These are phyloP conservation scores for Lymantria monacha DNA, from an alignment of 2,888 invertebrate species.

Conservation along the genomic window DNA sequence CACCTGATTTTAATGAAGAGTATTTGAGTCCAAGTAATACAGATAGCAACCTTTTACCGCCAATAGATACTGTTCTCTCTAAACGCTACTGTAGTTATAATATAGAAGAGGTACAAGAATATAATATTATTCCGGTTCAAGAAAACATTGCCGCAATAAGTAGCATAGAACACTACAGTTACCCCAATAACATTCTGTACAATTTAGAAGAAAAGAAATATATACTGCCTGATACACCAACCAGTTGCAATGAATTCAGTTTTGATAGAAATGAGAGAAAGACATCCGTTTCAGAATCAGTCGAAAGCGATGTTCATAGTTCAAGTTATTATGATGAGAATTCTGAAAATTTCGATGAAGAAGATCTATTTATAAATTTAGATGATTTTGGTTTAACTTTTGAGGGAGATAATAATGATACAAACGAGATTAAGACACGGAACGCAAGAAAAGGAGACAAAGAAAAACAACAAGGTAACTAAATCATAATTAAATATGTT, in stretches of 20 bases:
- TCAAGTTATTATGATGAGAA: conserved; percentile 70
- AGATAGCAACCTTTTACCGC: conserved; percentile 64
- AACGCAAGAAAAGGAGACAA: conserved; percentile 51
- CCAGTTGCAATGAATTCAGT: conserved; percentile 68
- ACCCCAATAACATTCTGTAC: conserved; percentile 71
- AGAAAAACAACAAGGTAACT: conserved; percentile 62
- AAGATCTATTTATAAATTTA: conserved; percentile 71
- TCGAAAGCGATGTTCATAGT: conserved; percentile 72
- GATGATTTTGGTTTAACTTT: conserved; percentile 70
- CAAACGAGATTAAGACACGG: conserved; percentile 28
- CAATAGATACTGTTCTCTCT: conserved; percentile 73
- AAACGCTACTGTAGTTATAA: conserved; percentile 63
- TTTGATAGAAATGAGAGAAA: conserved; percentile 65
- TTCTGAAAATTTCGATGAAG: conserved; percentile 71
- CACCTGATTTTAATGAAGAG: conserved; percentile 67
- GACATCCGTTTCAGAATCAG: conserved; percentile 67
- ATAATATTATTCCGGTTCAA: conserved; percentile 32
- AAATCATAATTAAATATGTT: no score
- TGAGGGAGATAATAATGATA: conserved; percentile 54
- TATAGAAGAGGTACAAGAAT: conserved; percentile 44
- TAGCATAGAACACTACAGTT: conserved; percentile 73
- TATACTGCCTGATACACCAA: conserved; percentile 68
- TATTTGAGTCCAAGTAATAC: conserved; percentile 50
- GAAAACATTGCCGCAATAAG: conserved; percentile 39
- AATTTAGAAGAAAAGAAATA: conserved; percentile 69